These are phyloP conservation scores for Drosophila nigricruria DNA, from an alignment of 2,888 invertebrate species.

Conservation along the genomic window DNA sequence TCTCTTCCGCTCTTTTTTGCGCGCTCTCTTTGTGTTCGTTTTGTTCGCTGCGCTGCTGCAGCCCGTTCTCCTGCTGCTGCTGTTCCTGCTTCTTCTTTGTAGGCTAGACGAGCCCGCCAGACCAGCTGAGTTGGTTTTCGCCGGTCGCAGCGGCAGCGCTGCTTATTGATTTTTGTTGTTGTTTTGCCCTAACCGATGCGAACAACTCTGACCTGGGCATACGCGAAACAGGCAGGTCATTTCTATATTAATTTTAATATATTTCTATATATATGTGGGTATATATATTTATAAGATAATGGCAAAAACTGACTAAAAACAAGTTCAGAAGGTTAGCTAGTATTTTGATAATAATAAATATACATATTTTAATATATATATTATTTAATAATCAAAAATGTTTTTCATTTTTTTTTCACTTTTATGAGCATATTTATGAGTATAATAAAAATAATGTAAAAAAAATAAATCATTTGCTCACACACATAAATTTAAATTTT, in stretches of 20 bases:
- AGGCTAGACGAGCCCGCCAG: slow-evolving; percentile 56
- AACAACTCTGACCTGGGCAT: slow-evolving; percentile 1
- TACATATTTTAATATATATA: background rate
- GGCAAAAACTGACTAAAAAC: too few relatives aligned
- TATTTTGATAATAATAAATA: background rate
- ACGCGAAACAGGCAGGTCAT: background rate
- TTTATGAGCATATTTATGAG: background rate
- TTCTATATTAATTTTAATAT: background rate
- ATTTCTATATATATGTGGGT: background rate
- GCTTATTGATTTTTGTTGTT: slow-evolving; percentile 25
- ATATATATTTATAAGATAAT: background rate
- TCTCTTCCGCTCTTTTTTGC: slow-evolving; percentile 17
- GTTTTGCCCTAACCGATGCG: slow-evolving; percentile 24
- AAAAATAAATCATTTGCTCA: background rate
- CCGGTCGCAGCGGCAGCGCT: slow-evolving; percentile 34
- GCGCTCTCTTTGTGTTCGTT: slow-evolving; percentile 36
- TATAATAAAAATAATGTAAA: background rate
- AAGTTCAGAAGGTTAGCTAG: background rate
- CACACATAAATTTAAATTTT: background rate
- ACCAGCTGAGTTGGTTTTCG: slow-evolving; percentile 50
- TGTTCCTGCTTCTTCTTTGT: slow-evolving; percentile 6
- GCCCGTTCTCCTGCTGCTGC: slow-evolving; percentile 1
- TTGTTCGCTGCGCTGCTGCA: background rate
- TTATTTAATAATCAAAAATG: background rate
- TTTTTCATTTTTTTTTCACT: background rate